Base-by-base conservation (phyloP, 2,113 vertebrate genomes). In the Alexandromys fortis region DNA sequence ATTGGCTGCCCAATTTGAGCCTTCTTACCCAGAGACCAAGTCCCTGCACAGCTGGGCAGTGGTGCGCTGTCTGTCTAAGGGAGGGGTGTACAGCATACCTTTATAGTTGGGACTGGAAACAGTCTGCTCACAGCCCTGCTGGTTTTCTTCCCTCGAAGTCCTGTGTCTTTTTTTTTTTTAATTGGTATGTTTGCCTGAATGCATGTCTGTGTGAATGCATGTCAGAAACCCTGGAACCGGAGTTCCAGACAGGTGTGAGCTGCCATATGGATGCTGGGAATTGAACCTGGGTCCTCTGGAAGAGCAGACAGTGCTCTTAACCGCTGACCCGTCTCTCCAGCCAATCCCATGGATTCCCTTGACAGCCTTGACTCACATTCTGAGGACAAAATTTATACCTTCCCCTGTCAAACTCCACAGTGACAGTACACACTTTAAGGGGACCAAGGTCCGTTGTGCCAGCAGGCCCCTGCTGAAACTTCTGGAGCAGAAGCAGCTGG, bases 1-100 rank as follows among this genome's bases (percentile, higher is more conserved):
- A 35, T 45, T 52, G 45, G 70, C 83, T 2, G 5, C 72, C 42
- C 2, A 21, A 9, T 33, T 52, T 61, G 38, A 12, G 16, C 63
- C 24, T 42, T 85, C 55, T 67, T 24, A 6, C 4, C 47, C 24
- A 0, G 19, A 86, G 75, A 77, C 65, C 33, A 4, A 49, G 58
- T 52, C 70, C 17, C 52, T 1, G 3, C 17, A 65, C 45, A 28
- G 92, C 28, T 82, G 92, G 68, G 21, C 45, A 35, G 30, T n/a
- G 1, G 45, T 58, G 45, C 52, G 33, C 38, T 24, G 4, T 19
- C 16, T 0, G 7, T 30, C 13, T 4, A 1, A 6, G 13, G 86
- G 45, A 52, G 3, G 49, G 61, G 5, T 16, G 30, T 0, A 0
- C 26, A 19, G 47, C 72, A 3, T 2, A 35, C 47, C 55, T 72